Base-by-base conservation (phyloP, 2,797 vertebrate genomes). In the Delichon dasypus region DNA sequence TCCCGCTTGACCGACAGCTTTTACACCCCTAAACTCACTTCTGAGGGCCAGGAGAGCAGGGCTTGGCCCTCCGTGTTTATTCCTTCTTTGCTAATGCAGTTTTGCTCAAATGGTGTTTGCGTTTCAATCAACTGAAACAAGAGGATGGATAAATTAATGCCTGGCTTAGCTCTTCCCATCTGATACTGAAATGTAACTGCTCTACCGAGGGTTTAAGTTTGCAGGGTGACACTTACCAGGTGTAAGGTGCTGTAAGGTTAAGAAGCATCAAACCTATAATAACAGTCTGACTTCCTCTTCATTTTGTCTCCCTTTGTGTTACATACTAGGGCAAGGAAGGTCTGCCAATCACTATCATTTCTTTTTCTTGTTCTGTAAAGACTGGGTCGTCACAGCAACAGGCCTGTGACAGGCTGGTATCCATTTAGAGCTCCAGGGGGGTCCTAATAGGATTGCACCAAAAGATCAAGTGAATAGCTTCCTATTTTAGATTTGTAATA, bases 291-390 rank as follows among this genome's bases (percentile, higher is more conserved):
- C 98, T 98, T 99, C 98, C 98, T 98, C 98, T 98, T 98, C 97
- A 97, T 98, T 98, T 98, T 98, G 98, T 99, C 97, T 94, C 95
- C 98, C 98, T 98, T 99, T 99, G 98, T 99, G 98, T 97, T 97
- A 97, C 98, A 97, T 98, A 97, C 98, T 97, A 98, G 98, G 98
- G 98, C 98, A 98, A 98, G 98, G 97, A 98, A 98, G 97, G 98
- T 97, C 98, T 98, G 98, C 98, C 99, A 99, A 97, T 99, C 98
- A 99, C 97, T 97, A 95, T 97, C 97, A 96, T 89, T 97, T 97
- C 98, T 97, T 97, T 97, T 98, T 97, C 98, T 97, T 97, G 97
- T 98, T 98, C 98, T 97, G 94, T 97, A 97, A 98, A 98, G 97
- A 96, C 98, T 97, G 96, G 98, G 98, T 98, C 97, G 98, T 98